A percentile compares a stretch with the other conserved stretches of the same genome.
phyloP scores from a whole-genome alignment of 2,113 vertebrate genomes.

The Colaptes auratus region DNA sequence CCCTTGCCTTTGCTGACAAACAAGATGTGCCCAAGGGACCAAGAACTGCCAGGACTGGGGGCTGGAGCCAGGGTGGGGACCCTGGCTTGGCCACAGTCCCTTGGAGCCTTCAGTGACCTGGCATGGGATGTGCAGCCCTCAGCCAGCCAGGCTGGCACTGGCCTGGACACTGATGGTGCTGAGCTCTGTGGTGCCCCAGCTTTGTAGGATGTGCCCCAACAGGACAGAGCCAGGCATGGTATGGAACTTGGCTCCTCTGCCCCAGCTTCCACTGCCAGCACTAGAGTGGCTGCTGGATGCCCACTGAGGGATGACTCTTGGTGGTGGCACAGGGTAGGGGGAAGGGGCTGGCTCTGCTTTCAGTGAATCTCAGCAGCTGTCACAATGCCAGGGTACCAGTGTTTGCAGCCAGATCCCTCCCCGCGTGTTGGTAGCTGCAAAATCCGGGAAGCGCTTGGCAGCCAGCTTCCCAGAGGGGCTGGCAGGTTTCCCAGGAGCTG shows the following conservation, averaged over 20 bases:
- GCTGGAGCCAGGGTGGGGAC: neutral
- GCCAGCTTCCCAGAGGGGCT: neutral
- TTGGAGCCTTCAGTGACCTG: neutral
- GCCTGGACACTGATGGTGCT: accelerated
- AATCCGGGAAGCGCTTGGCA: neutral
- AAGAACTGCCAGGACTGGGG: accelerated
- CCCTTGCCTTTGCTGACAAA: neutral
- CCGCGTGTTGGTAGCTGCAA: neutral
- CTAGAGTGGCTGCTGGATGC: accelerated
- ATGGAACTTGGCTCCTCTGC: accelerated
- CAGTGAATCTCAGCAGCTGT: neutral
- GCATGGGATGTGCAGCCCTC: neutral
- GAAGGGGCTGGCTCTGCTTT: neutral
- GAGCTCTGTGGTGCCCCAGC: neutral
- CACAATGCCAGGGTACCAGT: accelerated
- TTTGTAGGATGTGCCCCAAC: accelerated
- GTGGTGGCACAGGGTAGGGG: neutral
- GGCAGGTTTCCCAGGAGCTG: neutral
- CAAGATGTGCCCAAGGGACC: neutral
- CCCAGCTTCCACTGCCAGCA: neutral
- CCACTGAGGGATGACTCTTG: neutral
- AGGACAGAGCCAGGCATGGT: neutral
- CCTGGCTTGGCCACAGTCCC: neutral
- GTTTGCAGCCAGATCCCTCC: neutral
- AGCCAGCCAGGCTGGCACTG: neutral